Conservation (phyloP, 2,797 vertebrate genomes). For the Sebastolobus altivelis region DNA sequence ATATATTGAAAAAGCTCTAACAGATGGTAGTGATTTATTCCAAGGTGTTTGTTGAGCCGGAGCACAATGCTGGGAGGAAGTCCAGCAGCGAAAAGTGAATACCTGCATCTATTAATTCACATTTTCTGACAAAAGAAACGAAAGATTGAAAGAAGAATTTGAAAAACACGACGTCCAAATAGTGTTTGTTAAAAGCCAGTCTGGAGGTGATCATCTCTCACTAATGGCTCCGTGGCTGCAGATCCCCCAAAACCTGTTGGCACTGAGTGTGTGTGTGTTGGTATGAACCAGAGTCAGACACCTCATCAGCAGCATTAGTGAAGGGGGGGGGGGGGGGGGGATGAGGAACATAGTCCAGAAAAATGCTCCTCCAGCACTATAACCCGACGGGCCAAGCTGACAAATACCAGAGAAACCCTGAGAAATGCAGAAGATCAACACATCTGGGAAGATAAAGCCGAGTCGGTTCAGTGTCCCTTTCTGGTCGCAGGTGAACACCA, state of each 20-base stretch:
- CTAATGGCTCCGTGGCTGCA: slow-evolving; percentile 48
- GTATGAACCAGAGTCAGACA: slow-evolving; percentile 28
- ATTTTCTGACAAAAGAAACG: slow-evolving; percentile 29
- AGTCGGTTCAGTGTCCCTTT: slow-evolving; percentile 2
- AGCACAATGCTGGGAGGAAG: slow-evolving; percentile 68
- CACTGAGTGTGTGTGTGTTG: slow-evolving; percentile 7
- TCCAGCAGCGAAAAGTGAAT: slow-evolving; percentile 63
- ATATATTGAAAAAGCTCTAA: slow-evolving; percentile 62
- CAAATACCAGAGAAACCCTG: slow-evolving; percentile 51
- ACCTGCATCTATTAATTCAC: slow-evolving; percentile 46
- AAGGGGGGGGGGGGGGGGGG: neutral
- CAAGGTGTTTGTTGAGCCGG: slow-evolving; percentile 68
- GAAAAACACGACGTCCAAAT: slow-evolving; percentile 22
- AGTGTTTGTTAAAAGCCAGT: neutral
- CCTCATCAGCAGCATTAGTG: slow-evolving; percentile 34
- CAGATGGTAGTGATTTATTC: slow-evolving; percentile 79
- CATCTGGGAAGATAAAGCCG: slow-evolving; percentile 13
- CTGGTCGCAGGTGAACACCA: slow-evolving; percentile 11
- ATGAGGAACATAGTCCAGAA: slow-evolving; percentile 16
- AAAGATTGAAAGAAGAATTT: slow-evolving; percentile 28
- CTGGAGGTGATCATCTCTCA: slow-evolving; percentile 44
- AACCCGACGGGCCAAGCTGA: slow-evolving; percentile 25
- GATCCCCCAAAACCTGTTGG: slow-evolving; percentile 28
- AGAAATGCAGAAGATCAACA: slow-evolving; percentile 50
- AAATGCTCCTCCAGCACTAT: slow-evolving; percentile 7